phyloP scores from a whole-genome alignment of 2,797 vertebrate genomes.

The Sciurus vulgaris region DNA sequence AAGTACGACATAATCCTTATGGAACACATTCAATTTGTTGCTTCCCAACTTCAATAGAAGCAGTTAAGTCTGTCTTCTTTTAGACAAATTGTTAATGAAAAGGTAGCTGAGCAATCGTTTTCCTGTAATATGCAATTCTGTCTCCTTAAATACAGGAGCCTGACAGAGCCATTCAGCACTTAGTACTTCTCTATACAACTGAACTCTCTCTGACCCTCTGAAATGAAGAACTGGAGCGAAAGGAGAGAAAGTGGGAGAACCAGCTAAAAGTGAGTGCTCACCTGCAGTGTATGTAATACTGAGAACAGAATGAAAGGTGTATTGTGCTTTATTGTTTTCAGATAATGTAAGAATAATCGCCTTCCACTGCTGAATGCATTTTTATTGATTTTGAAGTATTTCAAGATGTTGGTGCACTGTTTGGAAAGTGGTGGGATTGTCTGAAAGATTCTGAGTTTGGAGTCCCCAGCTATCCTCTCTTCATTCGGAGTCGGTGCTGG shows the following conservation, averaged over 20 bases:
- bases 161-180: slow-evolving; percentile 77
- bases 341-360: slow-evolving; percentile 60
- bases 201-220: slow-evolving; percentile 81
- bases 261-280: slow-evolving; percentile 66
- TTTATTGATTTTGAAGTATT: slow-evolving; percentile 72
- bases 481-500: not conserved
- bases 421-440: not conserved
- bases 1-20: slow-evolving; percentile 78
- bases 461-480: not conserved
- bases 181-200: slow-evolving; percentile 69
- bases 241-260: not conserved
- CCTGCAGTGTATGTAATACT: not conserved
- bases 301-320: slow-evolving; percentile 41
- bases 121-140: slow-evolving; percentile 77
- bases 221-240: slow-evolving; percentile 60
- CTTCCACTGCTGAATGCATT: slow-evolving; percentile 48
- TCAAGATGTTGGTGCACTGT: not conserved
- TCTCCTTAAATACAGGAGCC: slow-evolving; percentile 80
- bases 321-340: slow-evolving; percentile 73
- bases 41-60: slow-evolving; percentile 77
- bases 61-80: slow-evolving; percentile 81
- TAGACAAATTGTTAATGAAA: slow-evolving; percentile 83
- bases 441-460: slow-evolving; percentile 14
- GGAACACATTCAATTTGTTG: slow-evolving; percentile 78
- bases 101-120: slow-evolving; percentile 83